Percentiles rank a stretch among this genome's conserved stretches.
These are phyloP conservation scores for Synanthedon tipuliformis DNA, from an alignment of 2,888 invertebrate species.

Conservation along the genomic window DNA sequence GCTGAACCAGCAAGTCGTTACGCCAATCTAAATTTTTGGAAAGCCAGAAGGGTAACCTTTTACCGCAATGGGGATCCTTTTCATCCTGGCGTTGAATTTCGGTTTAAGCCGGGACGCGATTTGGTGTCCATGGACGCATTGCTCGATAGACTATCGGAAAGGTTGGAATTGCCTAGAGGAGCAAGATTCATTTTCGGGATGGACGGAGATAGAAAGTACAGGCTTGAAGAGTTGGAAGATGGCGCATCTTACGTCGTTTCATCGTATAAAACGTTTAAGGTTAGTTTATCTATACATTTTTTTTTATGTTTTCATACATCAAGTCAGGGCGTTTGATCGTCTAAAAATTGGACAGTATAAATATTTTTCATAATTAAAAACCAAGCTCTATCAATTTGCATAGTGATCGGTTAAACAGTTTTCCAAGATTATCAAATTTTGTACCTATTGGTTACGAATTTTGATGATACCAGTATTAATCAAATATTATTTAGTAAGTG, in stretches of 20 bases:
- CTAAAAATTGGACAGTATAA: too few species aligned
- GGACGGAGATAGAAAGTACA: constrained; percentile 88
- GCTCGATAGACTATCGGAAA: constrained; percentile 86
- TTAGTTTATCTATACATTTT: constrained; percentile 30
- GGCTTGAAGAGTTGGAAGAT: constrained; percentile 87
- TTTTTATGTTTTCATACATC: neutral
- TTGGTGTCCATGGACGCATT: constrained; percentile 87
- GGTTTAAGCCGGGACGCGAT: constrained; percentile 88
- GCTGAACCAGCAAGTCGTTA: constrained; percentile 74
- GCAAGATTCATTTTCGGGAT: constrained; percentile 92
- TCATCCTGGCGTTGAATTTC: constrained; percentile 87
- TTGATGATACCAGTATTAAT: too few species aligned
- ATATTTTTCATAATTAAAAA: too few species aligned
- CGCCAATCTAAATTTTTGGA: constrained; percentile 87
- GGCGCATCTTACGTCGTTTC: constrained; percentile 95
- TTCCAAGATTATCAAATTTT: too few species aligned
- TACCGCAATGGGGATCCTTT: constrained; percentile 95
- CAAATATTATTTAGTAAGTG: too few species aligned
- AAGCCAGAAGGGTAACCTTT: constrained; percentile 87
- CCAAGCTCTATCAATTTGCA: too few species aligned
- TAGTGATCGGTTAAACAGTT: too few species aligned
- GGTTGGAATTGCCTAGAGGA: constrained; percentile 88
- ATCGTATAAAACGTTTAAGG: constrained; percentile 92
- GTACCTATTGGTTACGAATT: too few species aligned
- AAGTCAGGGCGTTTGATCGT: too few species aligned